Percentiles rank a stretch among this genome's conserved stretches.
Conservation (phyloP, 2,888 invertebrate genomes). For the Andricus curvator region DNA sequence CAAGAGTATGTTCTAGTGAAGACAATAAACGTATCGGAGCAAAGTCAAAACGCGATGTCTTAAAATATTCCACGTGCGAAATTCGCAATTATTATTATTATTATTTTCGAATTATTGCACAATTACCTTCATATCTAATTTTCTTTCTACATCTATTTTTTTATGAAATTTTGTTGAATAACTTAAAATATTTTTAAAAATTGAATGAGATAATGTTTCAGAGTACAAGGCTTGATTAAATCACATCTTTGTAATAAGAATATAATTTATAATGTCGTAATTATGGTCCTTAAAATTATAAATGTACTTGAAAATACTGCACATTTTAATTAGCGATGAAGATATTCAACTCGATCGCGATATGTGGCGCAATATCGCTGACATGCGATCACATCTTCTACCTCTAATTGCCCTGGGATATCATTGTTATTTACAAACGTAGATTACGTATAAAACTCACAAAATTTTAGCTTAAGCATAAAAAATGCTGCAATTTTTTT, state of each 20-base stretch:
- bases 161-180: too few relatives aligned
- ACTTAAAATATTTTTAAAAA: too few relatives aligned
- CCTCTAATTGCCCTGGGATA: not conserved
- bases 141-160: too few relatives aligned
- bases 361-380: not conserved
- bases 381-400: not conserved
- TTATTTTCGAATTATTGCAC: not conserved
- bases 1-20: slow-evolving; percentile 31
- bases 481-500: not conserved
- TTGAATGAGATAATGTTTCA: too few relatives aligned
- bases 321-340: not conserved
- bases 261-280: not conserved
- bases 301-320: not conserved
- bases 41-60: slow-evolving; percentile 41
- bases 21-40: slow-evolving; percentile 52
- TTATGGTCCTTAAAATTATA: not conserved
- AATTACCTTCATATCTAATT: not conserved
- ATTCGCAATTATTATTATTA: not conserved
- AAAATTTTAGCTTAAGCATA: too few relatives aligned
- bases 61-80: not conserved
- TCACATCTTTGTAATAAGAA: not conserved
- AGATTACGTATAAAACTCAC: not conserved
- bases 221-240: not conserved
- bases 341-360: not conserved
- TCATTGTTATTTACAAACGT: not conserved